phyloP scores from a whole-genome alignment of 2,797 vertebrate species.

The Micropoecilia bifurca region DNA sequence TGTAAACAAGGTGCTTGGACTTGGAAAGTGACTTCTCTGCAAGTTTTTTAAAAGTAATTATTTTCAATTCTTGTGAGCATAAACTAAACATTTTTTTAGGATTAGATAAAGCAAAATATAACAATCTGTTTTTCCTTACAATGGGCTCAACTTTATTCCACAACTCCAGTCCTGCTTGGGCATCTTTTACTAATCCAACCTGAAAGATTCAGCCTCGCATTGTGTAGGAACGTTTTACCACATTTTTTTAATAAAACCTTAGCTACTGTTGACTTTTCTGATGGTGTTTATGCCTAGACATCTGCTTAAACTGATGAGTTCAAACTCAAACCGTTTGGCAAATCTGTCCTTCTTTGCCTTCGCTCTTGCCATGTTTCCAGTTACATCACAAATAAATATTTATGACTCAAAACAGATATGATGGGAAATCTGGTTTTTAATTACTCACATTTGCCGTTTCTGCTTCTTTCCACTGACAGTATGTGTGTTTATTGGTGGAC shows the following conservation, averaged over 20 bases:
- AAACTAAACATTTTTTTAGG: neutral
- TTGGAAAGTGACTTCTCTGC: too few relatives aligned
- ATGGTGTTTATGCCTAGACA: neutral
- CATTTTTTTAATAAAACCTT: neutral
- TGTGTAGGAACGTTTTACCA: neutral
- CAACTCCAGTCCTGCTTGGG: neutral
- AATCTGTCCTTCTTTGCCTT: neutral
- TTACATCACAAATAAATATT: neutral
- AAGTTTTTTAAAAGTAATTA: too few relatives aligned
- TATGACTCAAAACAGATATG: neutral
- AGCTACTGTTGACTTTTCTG: neutral
- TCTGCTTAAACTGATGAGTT: neutral
- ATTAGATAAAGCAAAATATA: neutral
- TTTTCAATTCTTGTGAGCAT: neutral
- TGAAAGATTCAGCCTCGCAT: neutral
- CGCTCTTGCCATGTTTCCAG: neutral
- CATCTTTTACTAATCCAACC: neutral
- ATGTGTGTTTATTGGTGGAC: conserved; percentile 70
- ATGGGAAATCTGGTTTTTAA: neutral
- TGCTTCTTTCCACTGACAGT: conserved; percentile 6
- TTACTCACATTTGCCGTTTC: neutral
- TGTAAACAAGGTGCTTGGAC: neutral
- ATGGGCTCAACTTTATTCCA: neutral
- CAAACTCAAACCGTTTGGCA: neutral
- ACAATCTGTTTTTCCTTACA: neutral